Evolutionary conservation across 2,888 invertebrate genomes (phyloP).

Genomic region (Caenorhabditis angaria): DNA sequence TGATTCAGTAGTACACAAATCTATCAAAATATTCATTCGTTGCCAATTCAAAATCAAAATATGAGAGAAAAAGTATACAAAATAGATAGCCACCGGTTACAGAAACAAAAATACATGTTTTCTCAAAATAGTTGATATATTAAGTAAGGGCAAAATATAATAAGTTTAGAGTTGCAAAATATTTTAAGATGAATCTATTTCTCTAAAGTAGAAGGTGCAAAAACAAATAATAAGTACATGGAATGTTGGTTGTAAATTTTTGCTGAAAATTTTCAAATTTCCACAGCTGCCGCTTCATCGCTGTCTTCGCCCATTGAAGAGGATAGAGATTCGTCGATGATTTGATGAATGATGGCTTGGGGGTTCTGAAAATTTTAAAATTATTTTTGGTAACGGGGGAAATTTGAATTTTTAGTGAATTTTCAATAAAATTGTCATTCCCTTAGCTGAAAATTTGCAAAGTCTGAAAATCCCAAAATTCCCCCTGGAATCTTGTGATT

Average conservation of each 20-base stretch:
- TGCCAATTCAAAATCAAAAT: not conserved
- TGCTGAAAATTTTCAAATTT: conserved; percentile 12
- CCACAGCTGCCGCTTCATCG: conserved; percentile 30
- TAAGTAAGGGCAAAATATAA: too few relatives aligned
- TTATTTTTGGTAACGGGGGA: too few relatives aligned
- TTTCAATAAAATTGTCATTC: too few relatives aligned
- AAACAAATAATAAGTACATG: not conserved
- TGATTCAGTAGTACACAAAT: too few relatives aligned
- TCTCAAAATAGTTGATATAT: too few relatives aligned
- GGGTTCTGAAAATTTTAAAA: conserved; percentile 40
- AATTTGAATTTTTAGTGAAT: not conserved
- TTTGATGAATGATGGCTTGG: conserved; percentile 35
- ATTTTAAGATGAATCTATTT: too few relatives aligned
- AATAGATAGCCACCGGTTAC: not conserved
- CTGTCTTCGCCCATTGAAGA: conserved; percentile 29
- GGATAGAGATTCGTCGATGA: conserved; percentile 32
- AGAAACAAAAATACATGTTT: not conserved
- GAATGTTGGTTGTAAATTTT: not conserved
- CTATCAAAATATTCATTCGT: conserved; percentile 1
- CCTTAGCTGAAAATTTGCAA: not conserved
- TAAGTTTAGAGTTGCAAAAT: too few relatives aligned
- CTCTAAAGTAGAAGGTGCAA: too few relatives aligned
- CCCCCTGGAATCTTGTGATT: too few relatives aligned
- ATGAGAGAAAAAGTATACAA: not conserved
- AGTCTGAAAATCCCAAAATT: too few relatives aligned